Evolutionary conservation across 2,797 vertebrate species (phyloP).

Genomic region (Poecilia gillii): DNA sequence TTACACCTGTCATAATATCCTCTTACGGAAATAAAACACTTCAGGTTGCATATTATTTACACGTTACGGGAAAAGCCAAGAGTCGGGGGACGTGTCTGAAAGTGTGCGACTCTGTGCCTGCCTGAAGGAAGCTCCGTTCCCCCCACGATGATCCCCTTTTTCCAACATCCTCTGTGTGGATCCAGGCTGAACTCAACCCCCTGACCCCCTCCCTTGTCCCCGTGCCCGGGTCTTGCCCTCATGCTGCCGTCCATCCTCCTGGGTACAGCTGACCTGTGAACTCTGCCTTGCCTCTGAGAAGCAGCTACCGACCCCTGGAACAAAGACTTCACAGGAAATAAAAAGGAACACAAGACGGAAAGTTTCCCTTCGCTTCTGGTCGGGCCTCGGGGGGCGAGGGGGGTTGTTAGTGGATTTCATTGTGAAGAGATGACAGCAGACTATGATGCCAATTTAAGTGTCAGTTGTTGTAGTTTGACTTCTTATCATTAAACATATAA

Average conservation of each 20-base stretch:
- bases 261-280: conserved; percentile 75
- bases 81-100: conserved; percentile 1
- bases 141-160: conserved; percentile 68
- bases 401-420: conserved; percentile 11
- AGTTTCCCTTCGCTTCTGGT: conserved; percentile 57
- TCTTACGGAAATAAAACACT: conserved; percentile 27
- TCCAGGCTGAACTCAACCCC: conserved; percentile 76
- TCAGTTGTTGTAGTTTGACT: conserved; percentile 37
- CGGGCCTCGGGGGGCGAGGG: conserved; percentile 39
- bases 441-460: conserved; percentile 15
- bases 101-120: background rate
- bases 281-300: conserved; percentile 70
- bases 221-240: conserved; percentile 60
- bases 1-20: conserved; percentile 38
- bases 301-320: conserved; percentile 53
- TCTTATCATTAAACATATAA: conserved; percentile 21
- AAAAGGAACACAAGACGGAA: conserved; percentile 65
- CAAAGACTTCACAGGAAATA: conserved; percentile 67
- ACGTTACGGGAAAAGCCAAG: conserved; percentile 23
- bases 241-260: conserved; percentile 63
- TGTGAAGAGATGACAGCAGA: conserved; percentile 33
- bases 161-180: conserved; percentile 67
- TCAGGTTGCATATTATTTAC: conserved; percentile 41
- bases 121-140: conserved; percentile 38
- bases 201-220: conserved; percentile 73